These are phyloP conservation scores for Heteropelma amictum DNA, from an alignment of 2,888 invertebrate genomes.

Conservation along the genomic window DNA sequence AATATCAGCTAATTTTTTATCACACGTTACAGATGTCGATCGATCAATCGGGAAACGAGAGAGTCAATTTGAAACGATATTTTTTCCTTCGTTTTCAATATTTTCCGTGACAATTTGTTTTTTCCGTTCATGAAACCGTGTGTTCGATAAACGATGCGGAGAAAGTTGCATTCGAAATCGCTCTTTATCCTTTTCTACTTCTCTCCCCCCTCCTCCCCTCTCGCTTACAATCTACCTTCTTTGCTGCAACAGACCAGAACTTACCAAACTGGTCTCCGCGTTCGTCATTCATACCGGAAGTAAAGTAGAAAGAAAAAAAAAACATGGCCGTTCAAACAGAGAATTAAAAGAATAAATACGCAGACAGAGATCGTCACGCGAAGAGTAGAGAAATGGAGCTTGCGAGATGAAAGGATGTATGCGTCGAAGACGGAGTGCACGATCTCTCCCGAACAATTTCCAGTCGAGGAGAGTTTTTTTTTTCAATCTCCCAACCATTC, in stretches of 20 bases:
- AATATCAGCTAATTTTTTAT: neutral
- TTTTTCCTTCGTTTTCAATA: neutral
- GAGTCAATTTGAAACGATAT: neutral
- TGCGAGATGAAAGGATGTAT: conserved; percentile 48
- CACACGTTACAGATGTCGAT: neutral
- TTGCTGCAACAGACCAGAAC: conserved; percentile 39
- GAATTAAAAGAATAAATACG: conserved; percentile 1
- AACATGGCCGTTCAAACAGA: neutral
- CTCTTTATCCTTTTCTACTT: conserved; percentile 1
- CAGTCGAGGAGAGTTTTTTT: neutral
- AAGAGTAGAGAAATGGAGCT: conserved; percentile 14
- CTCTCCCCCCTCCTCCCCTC: neutral
- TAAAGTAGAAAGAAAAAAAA: conserved; percentile 26
- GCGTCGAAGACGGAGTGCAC: conserved; percentile 14
- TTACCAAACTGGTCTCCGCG: conserved; percentile 42
- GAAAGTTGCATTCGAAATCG: conserved; percentile 47
- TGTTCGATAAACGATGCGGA: conserved; percentile 10
- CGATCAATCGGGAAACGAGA: neutral
- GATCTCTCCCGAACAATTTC: conserved; percentile 4
- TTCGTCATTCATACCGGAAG: conserved; percentile 35
- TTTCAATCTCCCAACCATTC: conserved; percentile 5
- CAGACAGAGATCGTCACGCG: conserved; percentile 34
- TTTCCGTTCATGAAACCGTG: neutral
- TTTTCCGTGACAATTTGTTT: neutral
- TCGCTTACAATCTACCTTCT: too few species aligned